These are phyloP conservation scores for Meandrusa payeni DNA, from an alignment of 2,888 invertebrate genomes.

Conservation along the genomic window DNA sequence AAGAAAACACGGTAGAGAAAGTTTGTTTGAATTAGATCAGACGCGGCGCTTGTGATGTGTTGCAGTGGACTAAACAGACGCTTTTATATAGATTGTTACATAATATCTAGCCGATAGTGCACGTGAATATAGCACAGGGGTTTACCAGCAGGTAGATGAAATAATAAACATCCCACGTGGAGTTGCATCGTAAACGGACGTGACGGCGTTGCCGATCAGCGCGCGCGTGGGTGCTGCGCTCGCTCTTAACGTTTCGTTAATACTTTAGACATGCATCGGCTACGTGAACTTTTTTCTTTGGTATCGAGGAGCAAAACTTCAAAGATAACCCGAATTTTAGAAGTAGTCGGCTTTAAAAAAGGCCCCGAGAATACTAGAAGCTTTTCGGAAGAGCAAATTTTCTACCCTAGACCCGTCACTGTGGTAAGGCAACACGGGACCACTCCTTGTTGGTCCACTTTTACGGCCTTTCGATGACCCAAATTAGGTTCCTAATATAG, in stretches of 20 bases:
- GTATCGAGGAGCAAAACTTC: too few species aligned
- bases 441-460: too few species aligned
- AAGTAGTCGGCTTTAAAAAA: too few species aligned
- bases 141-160: constrained; percentile 63
- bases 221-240: constrained; percentile 53
- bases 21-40: constrained; percentile 12
- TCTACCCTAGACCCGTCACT: too few species aligned
- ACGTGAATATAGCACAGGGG: constrained; percentile 62
- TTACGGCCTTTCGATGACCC: too few species aligned
- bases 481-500: too few species aligned
- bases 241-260: constrained; percentile 63
- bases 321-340: too few species aligned
- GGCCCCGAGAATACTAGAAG: too few species aligned
- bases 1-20: constrained; percentile 4
- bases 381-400: too few species aligned
- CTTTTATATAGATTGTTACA: constrained; percentile 37
- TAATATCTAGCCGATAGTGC: constrained; percentile 53
- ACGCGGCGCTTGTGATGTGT: constrained; percentile 1
- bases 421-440: too few species aligned
- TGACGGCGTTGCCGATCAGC: constrained; percentile 29
- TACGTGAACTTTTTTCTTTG: constrained; percentile 1
- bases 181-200: constrained; percentile 31
- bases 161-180: constrained; percentile 68
- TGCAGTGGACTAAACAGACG: constrained; percentile 6
- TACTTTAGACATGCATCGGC: constrained; percentile 42